Percentiles rank a stretch among this genome's conserved stretches.
These are phyloP conservation scores for Neodiprion pinetum DNA, from an alignment of 1,140 invertebrate genomes.

Conservation along the genomic window DNA sequence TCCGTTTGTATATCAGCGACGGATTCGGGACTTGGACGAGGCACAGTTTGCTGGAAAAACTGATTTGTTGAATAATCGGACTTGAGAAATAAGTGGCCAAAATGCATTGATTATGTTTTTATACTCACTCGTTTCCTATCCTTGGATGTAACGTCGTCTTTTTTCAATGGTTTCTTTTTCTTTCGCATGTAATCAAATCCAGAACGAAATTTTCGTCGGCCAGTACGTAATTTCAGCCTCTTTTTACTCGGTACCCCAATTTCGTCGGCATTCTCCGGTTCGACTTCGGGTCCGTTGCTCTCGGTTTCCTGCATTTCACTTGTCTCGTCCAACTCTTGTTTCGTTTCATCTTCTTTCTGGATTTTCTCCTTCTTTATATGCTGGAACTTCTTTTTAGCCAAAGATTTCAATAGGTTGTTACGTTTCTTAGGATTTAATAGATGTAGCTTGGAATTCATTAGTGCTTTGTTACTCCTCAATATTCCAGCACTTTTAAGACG, in stretches of 20 bases:
- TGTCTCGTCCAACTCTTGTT: slow-evolving; percentile 37
- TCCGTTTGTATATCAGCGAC: slow-evolving; percentile 82
- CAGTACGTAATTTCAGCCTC: slow-evolving; percentile 63
- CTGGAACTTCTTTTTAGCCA: slow-evolving; percentile 56
- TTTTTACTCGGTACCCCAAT: slow-evolving; percentile 50
- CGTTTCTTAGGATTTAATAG: slow-evolving; percentile 63
- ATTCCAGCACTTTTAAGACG: slow-evolving; percentile 66
- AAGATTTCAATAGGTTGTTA: slow-evolving; percentile 65
- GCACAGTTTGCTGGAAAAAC: slow-evolving; percentile 47
- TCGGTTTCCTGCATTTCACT: slow-evolving; percentile 53
- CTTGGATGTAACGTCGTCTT: slow-evolving; percentile 52
- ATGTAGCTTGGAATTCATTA: slow-evolving; percentile 60
- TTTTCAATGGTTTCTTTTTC: slow-evolving; percentile 74
- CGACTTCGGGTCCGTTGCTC: slow-evolving; percentile 46
- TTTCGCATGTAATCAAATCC: slow-evolving; percentile 90
- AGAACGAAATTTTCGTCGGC: slow-evolving; percentile 71
- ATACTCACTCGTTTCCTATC: slow-evolving; percentile 56
- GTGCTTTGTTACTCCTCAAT: slow-evolving; percentile 66
- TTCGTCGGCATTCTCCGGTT: slow-evolving; percentile 38
- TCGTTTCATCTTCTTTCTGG: slow-evolving; percentile 18
- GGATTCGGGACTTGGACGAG: slow-evolving; percentile 70
- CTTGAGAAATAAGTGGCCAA: slow-evolving; percentile 19
- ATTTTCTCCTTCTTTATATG: slow-evolving; percentile 32
- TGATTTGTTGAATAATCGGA: slow-evolving; percentile 25
- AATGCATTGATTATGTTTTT: background rate